phyloP scores from a whole-genome alignment of 1,140 invertebrate genomes.

The Tetramorium alpestre region DNA sequence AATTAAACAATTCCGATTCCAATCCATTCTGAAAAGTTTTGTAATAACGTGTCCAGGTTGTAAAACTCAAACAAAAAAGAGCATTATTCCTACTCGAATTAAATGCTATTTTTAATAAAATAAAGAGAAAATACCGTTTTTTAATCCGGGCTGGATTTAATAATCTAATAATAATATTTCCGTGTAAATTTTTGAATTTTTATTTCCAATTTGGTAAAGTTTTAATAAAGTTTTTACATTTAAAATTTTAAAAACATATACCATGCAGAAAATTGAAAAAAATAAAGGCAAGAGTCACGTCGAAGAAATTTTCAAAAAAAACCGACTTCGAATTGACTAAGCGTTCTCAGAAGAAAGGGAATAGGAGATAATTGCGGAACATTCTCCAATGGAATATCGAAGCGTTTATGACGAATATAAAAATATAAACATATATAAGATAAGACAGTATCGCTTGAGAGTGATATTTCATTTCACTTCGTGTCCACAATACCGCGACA shows the following conservation, averaged over 20 bases:
- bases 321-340: background rate
- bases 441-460: background rate
- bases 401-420: background rate
- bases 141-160: too few species aligned
- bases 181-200: too few species aligned
- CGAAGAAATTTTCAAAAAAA: background rate
- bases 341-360: background rate
- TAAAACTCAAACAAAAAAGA: background rate
- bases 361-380: background rate
- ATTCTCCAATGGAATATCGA: background rate
- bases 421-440: background rate
- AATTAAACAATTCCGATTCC: too few species aligned
- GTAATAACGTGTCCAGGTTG: too few species aligned
- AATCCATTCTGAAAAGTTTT: too few species aligned
- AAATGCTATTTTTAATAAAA: background rate
- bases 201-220: too few species aligned
- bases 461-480: constrained; percentile 5
- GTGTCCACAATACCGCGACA: constrained; percentile 1
- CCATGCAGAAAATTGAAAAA: background rate
- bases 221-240: too few species aligned
- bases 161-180: too few species aligned
- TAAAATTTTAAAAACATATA: background rate
- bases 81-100: background rate
- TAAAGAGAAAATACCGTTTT: too few species aligned
- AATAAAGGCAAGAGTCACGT: background rate